A percentile compares a stretch with the other conserved stretches of the same genome.
phyloP scores from a whole-genome alignment of 2,888 invertebrate species.

The Pegoplata infirma region DNA sequence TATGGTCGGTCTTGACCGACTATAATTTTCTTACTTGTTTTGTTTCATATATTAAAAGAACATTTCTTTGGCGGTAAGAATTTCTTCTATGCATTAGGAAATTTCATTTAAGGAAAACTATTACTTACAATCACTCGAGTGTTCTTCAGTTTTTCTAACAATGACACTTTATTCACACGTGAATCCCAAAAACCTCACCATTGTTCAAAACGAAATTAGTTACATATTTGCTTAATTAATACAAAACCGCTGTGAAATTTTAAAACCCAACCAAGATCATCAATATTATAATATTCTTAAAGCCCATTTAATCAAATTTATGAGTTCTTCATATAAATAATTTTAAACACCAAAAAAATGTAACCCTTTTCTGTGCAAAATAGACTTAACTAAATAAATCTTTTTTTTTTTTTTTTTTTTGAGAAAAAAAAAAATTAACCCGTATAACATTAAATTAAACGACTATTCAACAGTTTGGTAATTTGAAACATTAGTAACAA shows the following conservation, averaged over 20 bases:
- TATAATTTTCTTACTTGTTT: too few species aligned
- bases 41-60: too few species aligned
- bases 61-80: too few species aligned
- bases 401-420: slow-evolving; percentile 59
- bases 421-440: slow-evolving; percentile 34
- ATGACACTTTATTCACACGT: too few species aligned
- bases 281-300: slow-evolving; percentile 51
- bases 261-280: slow-evolving; percentile 46
- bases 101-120: too few species aligned
- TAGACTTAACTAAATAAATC: slow-evolving; percentile 70
- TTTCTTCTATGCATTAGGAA: too few species aligned
- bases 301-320: slow-evolving; percentile 58
- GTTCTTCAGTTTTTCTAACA: too few species aligned
- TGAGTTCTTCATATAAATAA: slow-evolving; percentile 51
- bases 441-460: slow-evolving; percentile 73
- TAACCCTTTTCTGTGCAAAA: slow-evolving; percentile 55
- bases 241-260: slow-evolving; percentile 38
- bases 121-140: too few species aligned
- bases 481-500: slow-evolving; percentile 76
- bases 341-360: slow-evolving; percentile 39
- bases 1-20: too few species aligned
- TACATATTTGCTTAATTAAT: not conserved
- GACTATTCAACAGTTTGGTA: slow-evolving; percentile 75
- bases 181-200: not conserved
- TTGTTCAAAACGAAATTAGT: not conserved